Evolutionary conservation across 2,888 invertebrate species (phyloP).

Genomic region (Strigamia transsilvanica): DNA sequence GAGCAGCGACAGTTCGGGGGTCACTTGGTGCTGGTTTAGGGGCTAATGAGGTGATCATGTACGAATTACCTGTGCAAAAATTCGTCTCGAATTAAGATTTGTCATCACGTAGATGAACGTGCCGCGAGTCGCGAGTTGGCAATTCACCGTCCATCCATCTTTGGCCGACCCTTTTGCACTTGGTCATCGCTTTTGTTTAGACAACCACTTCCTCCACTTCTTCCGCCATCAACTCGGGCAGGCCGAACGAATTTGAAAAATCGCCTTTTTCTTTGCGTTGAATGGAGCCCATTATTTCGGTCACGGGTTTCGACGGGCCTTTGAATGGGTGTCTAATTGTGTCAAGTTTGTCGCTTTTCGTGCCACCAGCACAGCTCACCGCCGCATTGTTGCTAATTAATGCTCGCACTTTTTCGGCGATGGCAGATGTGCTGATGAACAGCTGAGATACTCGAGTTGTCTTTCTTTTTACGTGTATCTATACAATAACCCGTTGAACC

Average conservation of each 20-base stretch:
- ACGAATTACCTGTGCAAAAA: neutral
- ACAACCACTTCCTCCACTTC: neutral
- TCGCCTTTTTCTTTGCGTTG: neutral
- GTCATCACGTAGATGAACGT: neutral
- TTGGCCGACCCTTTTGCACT: neutral
- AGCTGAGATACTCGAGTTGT: neutral
- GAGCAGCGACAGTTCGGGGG: too few relatives aligned
- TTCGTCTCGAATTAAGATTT: neutral
- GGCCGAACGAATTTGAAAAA: slow-evolving; percentile 46
- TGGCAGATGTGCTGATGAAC: neutral
- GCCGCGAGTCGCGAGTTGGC: neutral
- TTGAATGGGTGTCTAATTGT: neutral
- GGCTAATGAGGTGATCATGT: neutral
- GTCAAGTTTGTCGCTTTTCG: neutral
- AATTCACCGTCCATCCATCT: neutral
- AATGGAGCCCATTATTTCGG: neutral
- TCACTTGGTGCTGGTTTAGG: neutral
- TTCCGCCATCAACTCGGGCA: slow-evolving; percentile 11
- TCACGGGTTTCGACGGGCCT: neutral
- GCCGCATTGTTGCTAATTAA: neutral
- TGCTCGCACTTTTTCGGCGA: neutral
- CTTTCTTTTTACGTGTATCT: neutral
- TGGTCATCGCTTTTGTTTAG: slow-evolving; percentile 12
- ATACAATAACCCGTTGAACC: slow-evolving; percentile 3
- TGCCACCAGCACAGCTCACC: too few relatives aligned